phyloP scores from a whole-genome alignment of 2,797 vertebrate genomes.

The Falco cherrug region DNA sequence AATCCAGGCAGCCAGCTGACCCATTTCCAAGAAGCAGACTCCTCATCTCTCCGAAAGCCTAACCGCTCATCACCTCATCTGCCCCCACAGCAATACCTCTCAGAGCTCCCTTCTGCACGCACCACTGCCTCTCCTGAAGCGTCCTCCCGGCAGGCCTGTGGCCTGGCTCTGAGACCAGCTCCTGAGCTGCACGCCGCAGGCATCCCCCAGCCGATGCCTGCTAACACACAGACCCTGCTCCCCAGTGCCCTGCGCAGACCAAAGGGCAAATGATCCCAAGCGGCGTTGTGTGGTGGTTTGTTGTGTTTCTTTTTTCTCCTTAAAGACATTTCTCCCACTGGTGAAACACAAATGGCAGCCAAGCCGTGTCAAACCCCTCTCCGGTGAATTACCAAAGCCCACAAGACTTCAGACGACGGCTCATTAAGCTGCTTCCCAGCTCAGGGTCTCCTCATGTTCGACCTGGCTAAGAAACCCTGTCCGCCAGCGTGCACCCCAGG shows the following conservation, averaged over 20 bases:
- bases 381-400: neutral
- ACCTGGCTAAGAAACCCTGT: neutral
- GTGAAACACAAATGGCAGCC: neutral
- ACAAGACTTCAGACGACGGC: neutral
- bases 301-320: neutral
- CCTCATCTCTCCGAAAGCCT: slow-evolving; percentile 13
- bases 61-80: neutral
- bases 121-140: neutral
- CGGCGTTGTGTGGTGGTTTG: rapidly evolving
- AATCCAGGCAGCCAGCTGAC: slow-evolving; percentile 53
- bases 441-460: rapidly evolving
- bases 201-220: rapidly evolving
- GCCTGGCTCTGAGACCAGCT: neutral
- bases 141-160: neutral
- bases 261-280: neutral
- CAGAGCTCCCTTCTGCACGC: neutral
- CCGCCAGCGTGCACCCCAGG: rapidly evolving
- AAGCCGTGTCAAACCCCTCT: neutral
- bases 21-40: slow-evolving; percentile 29
- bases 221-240: rapidly evolving
- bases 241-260: rapidly evolving
- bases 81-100: neutral
- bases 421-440: neutral
- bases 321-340: neutral
- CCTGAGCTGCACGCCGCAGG: neutral